Percentiles rank a stretch among this genome's conserved stretches.
Conservation (phyloP, 2,888 invertebrate species). For the Conomelus anceps region DNA sequence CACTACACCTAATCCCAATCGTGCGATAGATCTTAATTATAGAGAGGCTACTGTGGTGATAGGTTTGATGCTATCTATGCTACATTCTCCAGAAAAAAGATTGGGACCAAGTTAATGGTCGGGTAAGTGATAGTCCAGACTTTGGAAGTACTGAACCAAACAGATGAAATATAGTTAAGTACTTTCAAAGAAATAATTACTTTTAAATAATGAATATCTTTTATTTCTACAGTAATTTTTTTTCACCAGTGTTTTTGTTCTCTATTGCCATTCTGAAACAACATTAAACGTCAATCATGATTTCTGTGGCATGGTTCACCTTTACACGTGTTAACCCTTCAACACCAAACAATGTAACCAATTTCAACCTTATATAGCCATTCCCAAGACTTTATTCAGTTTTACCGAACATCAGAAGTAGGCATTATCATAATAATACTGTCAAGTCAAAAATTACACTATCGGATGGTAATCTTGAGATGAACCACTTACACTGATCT, state of each 20-base stretch:
- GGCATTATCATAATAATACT: background rate
- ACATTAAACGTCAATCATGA: background rate
- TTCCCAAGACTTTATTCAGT: background rate
- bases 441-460: background rate
- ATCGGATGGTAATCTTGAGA: background rate
- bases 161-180: no score
- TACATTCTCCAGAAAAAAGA: background rate
- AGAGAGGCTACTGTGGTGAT: background rate
- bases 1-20: background rate
- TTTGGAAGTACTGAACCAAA: no score
- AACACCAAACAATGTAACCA: background rate
- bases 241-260: no score
- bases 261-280: background rate
- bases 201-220: no score
- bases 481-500: background rate
- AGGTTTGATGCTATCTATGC: background rate
- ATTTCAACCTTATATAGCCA: background rate
- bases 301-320: background rate
- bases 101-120: no score
- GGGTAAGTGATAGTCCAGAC: no score
- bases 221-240: background rate
- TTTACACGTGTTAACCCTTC: background rate
- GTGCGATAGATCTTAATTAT: background rate
- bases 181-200: no score
- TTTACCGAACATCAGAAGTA: background rate